Base-by-base conservation (phyloP, 2,888 invertebrate species). In the Crioceris asparagi region DNA sequence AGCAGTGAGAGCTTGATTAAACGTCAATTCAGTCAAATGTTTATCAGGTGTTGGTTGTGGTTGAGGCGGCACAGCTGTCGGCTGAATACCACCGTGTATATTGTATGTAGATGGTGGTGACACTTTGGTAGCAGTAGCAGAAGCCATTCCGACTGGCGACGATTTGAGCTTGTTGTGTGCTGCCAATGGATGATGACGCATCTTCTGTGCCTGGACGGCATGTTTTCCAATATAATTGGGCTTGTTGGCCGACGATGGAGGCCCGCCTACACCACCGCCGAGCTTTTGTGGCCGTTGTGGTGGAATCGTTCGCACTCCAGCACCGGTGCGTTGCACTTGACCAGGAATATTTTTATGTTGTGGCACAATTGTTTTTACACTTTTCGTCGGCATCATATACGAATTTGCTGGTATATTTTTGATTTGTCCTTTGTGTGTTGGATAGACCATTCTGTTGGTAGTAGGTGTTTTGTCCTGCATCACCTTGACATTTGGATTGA, bases 1-100 rank as follows among this genome's bases (percentile, higher is more conserved):
- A 16, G 75, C 75, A 2, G 75, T 75, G 36, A 75, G 56, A 39
- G 74, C 74, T 50, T 75, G 75, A 53, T 74, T 75, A 15, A 73
- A 73, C 5, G 73, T 71, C 12, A 72, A 65, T 55, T 72, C 72
- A 37, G 56, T 54, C 18, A 54, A 46, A 15, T 48, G 49, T 32
- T 46, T 38, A 12, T 51, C 48, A 1, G 51, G 44, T 33, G 42
- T 40, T 26, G 46, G 38, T 16, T 45, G 38, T 39, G 29, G 42
- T 18, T 45, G 45, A 17, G 35, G 32, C n/a, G n/a, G n/a, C n/a
- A n/a, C n/a, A n/a, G n/a, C n/a, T n/a, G n/a, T n/a, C n/a, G n/a
- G n/a, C n/a, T n/a, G n/a, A n/a, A n/a, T n/a, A 21, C 44, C 37
- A 21, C 41, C 39, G 18, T 48, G 44, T 34, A 18, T 19, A 29